A percentile compares a stretch with the other conserved stretches of the same genome.
Evolutionary conservation across 2,888 invertebrate genomes (phyloP).

Genomic region (Epinotia bilunana): DNA sequence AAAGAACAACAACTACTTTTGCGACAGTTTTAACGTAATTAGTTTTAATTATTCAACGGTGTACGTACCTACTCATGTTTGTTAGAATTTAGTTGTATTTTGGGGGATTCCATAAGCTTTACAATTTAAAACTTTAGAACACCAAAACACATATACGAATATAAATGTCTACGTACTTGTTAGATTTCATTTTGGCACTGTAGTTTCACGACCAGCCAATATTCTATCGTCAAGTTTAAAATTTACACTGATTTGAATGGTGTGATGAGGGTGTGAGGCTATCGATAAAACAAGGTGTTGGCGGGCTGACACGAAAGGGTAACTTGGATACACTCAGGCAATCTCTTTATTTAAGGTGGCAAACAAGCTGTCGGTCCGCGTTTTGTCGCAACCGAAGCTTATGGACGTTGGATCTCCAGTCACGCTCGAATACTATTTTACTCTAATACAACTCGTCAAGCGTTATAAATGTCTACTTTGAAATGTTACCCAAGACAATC

Average conservation of each 20-base stretch:
- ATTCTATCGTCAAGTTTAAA: constrained; percentile 15
- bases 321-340: constrained; percentile 27
- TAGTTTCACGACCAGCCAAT: neutral
- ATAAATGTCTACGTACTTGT: constrained; percentile 13
- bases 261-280: constrained; percentile 65
- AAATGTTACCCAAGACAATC: too few relatives aligned
- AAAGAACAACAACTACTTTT: neutral
- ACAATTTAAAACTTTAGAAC: too few relatives aligned
- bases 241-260: constrained; percentile 31
- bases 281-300: constrained; percentile 77
- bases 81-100: too few relatives aligned
- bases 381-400: too few relatives aligned
- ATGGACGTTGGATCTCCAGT: too few relatives aligned
- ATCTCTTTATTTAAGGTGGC: neutral
- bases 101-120: too few relatives aligned
- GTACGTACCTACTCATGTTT: neutral
- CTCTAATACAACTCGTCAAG: too few relatives aligned
- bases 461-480: too few relatives aligned
- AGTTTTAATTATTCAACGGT: neutral
- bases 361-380: too few relatives aligned
- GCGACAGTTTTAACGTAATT: neutral
- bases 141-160: neutral
- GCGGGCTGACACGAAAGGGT: constrained; percentile 53
- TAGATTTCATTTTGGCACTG: neutral
- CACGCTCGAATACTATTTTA: too few relatives aligned